Evolutionary conservation across 2,888 invertebrate species (phyloP).

Genomic region (Loripinus fragilis): DNA sequence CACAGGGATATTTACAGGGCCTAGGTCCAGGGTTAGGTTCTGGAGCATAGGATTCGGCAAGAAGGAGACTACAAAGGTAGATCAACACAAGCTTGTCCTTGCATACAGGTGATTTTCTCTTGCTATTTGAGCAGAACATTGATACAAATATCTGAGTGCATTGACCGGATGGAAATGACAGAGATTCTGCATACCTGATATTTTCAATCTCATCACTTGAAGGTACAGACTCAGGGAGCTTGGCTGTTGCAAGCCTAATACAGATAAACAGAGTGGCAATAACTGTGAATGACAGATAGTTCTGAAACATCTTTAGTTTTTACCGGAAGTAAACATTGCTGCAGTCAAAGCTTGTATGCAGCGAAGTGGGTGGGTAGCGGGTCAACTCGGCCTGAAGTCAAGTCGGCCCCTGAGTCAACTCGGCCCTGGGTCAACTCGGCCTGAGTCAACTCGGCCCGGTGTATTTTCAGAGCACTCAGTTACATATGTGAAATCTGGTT

Average conservation of each 20-base stretch:
- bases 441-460: too few relatives aligned
- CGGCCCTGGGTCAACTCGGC: too few relatives aligned
- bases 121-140: background rate
- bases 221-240: slow-evolving; percentile 8
- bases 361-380: slow-evolving; percentile 1
- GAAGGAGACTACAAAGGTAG: too few relatives aligned
- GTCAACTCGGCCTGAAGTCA: background rate
- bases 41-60: too few relatives aligned
- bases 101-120: background rate
- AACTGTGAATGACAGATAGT: background rate
- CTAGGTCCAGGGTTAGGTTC: too few relatives aligned
- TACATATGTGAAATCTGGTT: too few relatives aligned
- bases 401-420: too few relatives aligned
- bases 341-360: background rate
- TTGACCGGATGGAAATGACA: background rate
- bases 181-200: background rate
- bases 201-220: background rate
- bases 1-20: slow-evolving; percentile 16
- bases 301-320: slow-evolving; percentile 5
- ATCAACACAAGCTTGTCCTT: background rate
- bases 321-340: background rate
- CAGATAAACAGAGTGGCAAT: slow-evolving; percentile 11
- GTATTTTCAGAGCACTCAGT: too few relatives aligned
- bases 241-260: background rate
- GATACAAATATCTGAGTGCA: background rate